A percentile compares a stretch with the other conserved stretches of the same genome.
Conservation (phyloP, 2,113 vertebrate species). For the Ptychochromis oligacanthus region DNA sequence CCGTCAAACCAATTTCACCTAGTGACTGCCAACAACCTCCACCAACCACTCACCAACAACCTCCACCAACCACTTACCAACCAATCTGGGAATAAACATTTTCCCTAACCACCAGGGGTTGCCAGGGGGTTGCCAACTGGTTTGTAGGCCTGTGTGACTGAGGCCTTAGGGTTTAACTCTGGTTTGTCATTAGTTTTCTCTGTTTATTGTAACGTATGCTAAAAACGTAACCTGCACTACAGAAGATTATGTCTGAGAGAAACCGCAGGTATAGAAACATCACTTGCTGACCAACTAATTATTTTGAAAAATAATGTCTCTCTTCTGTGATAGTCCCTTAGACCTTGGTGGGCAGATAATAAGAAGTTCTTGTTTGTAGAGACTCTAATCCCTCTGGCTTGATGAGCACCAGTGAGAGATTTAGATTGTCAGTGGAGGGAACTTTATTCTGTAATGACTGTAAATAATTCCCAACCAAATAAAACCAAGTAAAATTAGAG, state of each 20-base stretch:
- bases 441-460: background rate
- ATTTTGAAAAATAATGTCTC: slow-evolving; percentile 1
- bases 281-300: background rate
- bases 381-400: background rate
- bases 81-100: background rate
- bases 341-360: background rate
- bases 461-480: background rate
- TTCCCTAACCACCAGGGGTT: background rate
- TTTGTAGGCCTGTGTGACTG: background rate
- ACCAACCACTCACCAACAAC: background rate
- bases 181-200: background rate
- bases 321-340: background rate
- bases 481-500: background rate
- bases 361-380: background rate
- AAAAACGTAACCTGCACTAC: background rate
- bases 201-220: background rate
- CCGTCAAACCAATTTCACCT: background rate
- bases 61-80: background rate
- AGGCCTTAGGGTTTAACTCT: background rate
- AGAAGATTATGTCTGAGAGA: background rate
- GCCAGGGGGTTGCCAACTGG: background rate
- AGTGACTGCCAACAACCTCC: background rate
- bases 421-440: background rate
- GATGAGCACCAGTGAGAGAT: background rate
- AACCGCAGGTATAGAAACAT: background rate